Evolutionary conservation across 2,888 invertebrate species (phyloP).

Genomic region (Pemphredon lugubris): DNA sequence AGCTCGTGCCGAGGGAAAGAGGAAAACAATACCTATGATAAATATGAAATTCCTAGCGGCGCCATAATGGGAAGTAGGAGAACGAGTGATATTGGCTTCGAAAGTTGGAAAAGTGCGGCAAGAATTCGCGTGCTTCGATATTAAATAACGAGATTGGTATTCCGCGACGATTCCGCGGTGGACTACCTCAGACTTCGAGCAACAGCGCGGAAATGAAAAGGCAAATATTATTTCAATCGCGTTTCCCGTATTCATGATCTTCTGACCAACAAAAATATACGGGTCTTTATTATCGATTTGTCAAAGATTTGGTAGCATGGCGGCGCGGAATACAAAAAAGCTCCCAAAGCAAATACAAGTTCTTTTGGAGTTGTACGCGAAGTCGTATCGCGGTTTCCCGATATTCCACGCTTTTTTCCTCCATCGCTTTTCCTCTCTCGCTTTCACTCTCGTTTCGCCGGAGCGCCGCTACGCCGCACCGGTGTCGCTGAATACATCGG

Average conservation of each 20-base stretch:
- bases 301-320: too few relatives aligned
- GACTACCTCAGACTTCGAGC: slow-evolving; percentile 14
- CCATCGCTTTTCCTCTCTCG: too few relatives aligned
- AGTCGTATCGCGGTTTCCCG: too few relatives aligned
- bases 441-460: too few relatives aligned
- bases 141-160: slow-evolving; percentile 64
- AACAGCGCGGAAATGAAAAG: slow-evolving; percentile 2
- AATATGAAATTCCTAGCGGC: slow-evolving; percentile 67
- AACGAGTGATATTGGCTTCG: slow-evolving; percentile 57
- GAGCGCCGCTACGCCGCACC: background rate
- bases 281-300: background rate
- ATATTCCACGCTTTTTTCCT: too few relatives aligned
- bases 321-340: too few relatives aligned
- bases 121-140: slow-evolving; percentile 57
- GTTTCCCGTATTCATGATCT: slow-evolving; percentile 14
- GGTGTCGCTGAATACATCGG: background rate
- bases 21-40: slow-evolving; percentile 72
- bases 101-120: slow-evolving; percentile 38
- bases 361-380: too few relatives aligned
- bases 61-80: slow-evolving; percentile 46
- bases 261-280: background rate
- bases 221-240: slow-evolving; percentile 45
- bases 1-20: slow-evolving; percentile 28
- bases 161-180: slow-evolving; percentile 39
- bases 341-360: too few relatives aligned